A percentile compares a stretch with the other conserved stretches of the same genome.
Evolutionary conservation across 2,888 invertebrate genomes (phyloP).

Genomic region (Lycocerus yunnanus): DNA sequence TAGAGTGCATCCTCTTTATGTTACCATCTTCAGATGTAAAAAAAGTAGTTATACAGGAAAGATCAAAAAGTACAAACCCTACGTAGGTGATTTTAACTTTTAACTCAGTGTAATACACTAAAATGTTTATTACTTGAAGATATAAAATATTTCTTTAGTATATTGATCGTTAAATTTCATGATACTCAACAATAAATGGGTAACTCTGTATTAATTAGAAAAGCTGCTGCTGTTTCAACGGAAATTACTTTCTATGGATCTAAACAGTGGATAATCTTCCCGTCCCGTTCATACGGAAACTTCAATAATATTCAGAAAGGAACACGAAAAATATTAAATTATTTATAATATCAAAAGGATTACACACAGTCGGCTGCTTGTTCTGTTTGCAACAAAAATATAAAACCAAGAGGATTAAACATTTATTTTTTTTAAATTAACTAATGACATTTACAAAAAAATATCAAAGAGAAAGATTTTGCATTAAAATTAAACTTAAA

Average conservation of each 20-base stretch:
- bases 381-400: not conserved
- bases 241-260: not conserved
- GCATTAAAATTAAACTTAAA: not conserved
- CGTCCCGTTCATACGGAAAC: not conserved
- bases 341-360: not conserved
- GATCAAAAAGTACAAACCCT: not conserved
- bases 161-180: not conserved
- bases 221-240: not conserved
- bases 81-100: not conserved
- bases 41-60: not conserved
- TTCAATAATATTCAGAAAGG: not conserved
- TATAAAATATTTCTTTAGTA: not conserved
- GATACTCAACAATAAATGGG: not conserved
- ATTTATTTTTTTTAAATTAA: not conserved
- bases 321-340: not conserved
- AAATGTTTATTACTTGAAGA: not conserved
- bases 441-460: not conserved
- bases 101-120: not conserved
- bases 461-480: not conserved
- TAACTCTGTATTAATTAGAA: not conserved
- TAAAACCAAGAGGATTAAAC: not conserved
- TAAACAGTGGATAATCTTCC: not conserved
- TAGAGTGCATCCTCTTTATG: not conserved
- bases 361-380: not conserved
- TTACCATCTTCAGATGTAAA: not conserved